Percentiles rank a stretch among this genome's conserved stretches.
Conservation (phyloP, 64 coral and sea anemone species). For the Stylophora pistillata region DNA sequence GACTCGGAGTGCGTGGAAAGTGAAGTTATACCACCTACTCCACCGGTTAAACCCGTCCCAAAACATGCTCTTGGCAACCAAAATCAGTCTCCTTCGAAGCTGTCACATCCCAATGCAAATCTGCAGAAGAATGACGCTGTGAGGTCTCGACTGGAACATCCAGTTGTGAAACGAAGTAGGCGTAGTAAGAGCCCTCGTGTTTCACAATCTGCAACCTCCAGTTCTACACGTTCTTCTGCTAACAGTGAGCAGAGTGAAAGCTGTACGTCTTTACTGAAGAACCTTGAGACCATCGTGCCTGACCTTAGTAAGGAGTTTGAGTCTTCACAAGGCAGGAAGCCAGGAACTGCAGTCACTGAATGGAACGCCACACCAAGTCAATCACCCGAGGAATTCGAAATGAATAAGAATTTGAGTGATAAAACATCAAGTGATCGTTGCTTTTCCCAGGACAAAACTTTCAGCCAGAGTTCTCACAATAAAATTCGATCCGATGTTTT, state of each 20-base stretch:
- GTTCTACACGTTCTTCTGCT: no score
- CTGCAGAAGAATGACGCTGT: neutral
- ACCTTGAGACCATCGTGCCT: neutral
- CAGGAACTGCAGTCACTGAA: neutral
- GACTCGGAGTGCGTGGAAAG: neutral
- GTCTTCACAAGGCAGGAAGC: neutral
- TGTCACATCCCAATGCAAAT: neutral
- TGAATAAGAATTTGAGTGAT: neutral
- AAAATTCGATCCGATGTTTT: neutral
- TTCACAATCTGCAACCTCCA: neutral
- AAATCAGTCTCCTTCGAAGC: neutral
- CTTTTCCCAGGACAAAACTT: neutral
- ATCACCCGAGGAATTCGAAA: neutral
- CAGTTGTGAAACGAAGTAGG: neutral
- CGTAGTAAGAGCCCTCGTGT: neutral
- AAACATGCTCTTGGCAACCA: neutral
- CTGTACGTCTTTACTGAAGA: neutral
- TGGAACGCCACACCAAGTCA: neutral
- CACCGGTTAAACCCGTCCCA: constrained; percentile 17
- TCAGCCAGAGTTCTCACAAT: neutral
- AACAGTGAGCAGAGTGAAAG: neutral
- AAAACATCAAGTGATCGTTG: neutral
- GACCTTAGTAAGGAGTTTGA: neutral
- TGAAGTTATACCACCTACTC: constrained; percentile 37
- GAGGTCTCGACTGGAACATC: neutral